Percentiles rank a stretch among this genome's conserved stretches.
phyloP scores from a whole-genome alignment of 2,888 invertebrate genomes.

The Physocephala rufipes region DNA sequence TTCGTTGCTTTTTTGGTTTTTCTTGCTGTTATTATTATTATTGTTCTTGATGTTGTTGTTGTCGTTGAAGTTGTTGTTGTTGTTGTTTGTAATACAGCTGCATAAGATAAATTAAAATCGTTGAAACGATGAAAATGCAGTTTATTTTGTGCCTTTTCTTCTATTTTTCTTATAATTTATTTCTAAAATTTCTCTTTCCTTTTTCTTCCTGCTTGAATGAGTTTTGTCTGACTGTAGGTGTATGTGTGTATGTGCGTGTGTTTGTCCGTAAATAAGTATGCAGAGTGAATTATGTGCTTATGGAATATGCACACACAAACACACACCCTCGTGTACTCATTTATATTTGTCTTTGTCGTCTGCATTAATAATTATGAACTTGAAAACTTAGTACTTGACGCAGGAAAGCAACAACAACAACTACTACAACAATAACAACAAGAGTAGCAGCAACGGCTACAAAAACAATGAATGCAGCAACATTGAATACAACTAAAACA shows the following conservation, averaged over 20 bases:
- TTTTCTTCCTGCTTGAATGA: background rate
- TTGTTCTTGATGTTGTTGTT: no score
- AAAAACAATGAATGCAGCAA: no score
- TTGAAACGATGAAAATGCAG: constrained; percentile 32
- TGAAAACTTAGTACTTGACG: constrained; percentile 30
- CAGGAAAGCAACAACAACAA: background rate
- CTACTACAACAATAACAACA: background rate
- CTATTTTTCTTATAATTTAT: background rate
- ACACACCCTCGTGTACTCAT: background rate
- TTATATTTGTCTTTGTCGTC: background rate
- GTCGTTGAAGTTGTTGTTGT: background rate
- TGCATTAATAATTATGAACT: constrained; percentile 34
- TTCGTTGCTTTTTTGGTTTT: constrained; percentile 4
- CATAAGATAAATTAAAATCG: constrained; percentile 34
- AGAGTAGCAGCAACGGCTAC: no score
- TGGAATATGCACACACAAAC: background rate
- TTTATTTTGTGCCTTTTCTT: background rate
- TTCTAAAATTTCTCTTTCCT: background rate
- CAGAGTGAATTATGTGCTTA: background rate
- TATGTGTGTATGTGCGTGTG: background rate
- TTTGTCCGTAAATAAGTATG: background rate
- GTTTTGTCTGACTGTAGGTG: no score
- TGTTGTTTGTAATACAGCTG: constrained; percentile 3
- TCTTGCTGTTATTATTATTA: no score
- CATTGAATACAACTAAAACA: no score